These are phyloP conservation scores for Andrena camellia DNA, from an alignment of 2,888 invertebrate genomes.

Conservation along the genomic window DNA sequence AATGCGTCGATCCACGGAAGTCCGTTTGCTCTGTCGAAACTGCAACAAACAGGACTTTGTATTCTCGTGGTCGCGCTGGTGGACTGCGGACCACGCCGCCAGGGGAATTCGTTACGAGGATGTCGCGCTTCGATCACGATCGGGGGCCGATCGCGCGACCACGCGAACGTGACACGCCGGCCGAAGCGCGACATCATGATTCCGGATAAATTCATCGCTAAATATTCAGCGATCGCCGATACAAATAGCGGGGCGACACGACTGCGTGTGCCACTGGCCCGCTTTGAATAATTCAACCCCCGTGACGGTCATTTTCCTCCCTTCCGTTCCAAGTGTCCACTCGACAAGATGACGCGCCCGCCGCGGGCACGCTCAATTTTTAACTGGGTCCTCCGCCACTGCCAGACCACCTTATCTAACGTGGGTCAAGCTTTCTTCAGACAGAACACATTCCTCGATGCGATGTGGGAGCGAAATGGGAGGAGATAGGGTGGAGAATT, in stretches of 20 bases:
- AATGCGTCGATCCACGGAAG: conserved; percentile 8
- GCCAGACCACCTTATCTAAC: too few relatives aligned
- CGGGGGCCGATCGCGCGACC: conserved; percentile 8
- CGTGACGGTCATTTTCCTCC: conserved; percentile 53
- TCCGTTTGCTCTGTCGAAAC: conserved; percentile 19
- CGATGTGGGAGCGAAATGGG: too few relatives aligned
- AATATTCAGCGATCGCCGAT: conserved; percentile 73
- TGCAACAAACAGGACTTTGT: conserved; percentile 30
- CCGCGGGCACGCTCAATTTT: conserved; percentile 16
- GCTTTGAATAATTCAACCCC: conserved; percentile 65
- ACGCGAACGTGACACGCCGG: conserved; percentile 41
- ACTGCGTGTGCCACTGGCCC: conserved; percentile 17
- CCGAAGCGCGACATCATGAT: conserved; percentile 67
- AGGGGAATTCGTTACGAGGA: conserved; percentile 38
- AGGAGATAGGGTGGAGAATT: too few relatives aligned
- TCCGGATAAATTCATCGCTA: conserved; percentile 73
- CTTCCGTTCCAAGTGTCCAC: conserved; percentile 36
- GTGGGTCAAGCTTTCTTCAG: too few relatives aligned
- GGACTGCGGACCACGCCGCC: conserved; percentile 7
- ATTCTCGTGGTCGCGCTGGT: neutral
- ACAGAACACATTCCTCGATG: too few relatives aligned
- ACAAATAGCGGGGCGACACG: conserved; percentile 53
- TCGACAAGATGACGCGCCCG: too few relatives aligned
- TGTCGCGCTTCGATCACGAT: conserved; percentile 29
- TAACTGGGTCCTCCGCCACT: neutral